phyloP scores from a whole-genome alignment of 2,113 vertebrate species.

The Notarius lentiginosus region DNA sequence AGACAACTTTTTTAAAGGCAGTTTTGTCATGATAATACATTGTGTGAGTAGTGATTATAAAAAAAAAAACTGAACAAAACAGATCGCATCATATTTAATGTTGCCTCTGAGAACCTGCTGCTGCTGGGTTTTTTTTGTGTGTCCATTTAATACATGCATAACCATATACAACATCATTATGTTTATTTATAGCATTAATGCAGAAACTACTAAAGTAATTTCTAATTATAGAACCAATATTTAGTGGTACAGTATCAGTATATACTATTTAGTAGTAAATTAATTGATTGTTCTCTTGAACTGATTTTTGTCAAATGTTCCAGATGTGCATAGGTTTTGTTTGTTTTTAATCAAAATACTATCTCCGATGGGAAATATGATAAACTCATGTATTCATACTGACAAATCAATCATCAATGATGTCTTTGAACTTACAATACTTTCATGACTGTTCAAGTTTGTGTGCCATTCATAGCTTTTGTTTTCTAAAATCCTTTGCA shows the following conservation, averaged over 20 bases:
- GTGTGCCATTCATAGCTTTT: background rate
- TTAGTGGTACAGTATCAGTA: too few species aligned
- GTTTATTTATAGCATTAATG: background rate
- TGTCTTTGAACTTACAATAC: background rate
- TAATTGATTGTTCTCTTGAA: background rate
- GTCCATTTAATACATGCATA: background rate
- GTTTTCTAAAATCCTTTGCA: background rate
- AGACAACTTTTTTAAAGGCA: background rate
- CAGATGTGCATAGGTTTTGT: background rate
- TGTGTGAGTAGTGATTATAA: background rate
- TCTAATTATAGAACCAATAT: background rate
- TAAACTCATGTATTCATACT: background rate
- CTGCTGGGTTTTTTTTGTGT: background rate
- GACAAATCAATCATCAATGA: background rate
- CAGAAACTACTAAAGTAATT: background rate
- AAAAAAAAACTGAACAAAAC: background rate
- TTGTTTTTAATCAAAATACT: background rate
- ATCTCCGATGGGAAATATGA: background rate
- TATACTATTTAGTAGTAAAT: background rate
- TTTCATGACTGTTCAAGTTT: background rate
- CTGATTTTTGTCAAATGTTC: background rate
- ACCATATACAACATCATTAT: background rate
- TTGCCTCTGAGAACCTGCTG: background rate
- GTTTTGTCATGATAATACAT: background rate
- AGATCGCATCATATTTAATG: background rate